A percentile compares a stretch with the other conserved stretches of the same genome.
Evolutionary conservation across 2,888 invertebrate species (phyloP).

Genomic region (Deilephila porcellus): DNA sequence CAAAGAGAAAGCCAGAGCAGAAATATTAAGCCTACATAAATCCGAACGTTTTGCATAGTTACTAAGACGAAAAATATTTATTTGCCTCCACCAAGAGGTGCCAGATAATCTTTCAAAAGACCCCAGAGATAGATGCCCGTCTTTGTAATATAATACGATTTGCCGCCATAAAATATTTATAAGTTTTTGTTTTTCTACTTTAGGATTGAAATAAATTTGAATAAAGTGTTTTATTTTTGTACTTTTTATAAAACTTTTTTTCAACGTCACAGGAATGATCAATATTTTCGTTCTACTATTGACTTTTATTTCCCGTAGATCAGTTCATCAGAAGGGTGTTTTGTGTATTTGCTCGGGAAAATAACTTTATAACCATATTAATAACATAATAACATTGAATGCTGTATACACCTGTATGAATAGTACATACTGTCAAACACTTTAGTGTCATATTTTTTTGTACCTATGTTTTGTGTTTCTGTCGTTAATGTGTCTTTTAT

Average conservation of each 20-base stretch:
- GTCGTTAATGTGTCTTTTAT: too few relatives aligned
- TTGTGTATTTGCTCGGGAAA: too few relatives aligned
- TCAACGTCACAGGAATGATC: too few relatives aligned
- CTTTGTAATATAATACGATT: slow-evolving; percentile 36
- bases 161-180: slow-evolving; percentile 6
- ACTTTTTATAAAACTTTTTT: not conserved
- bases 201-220: slow-evolving; percentile 9
- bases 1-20: slow-evolving; percentile 36
- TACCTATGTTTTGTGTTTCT: too few relatives aligned
- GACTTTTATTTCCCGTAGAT: too few relatives aligned
- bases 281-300: too few relatives aligned
- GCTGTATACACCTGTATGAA: too few relatives aligned
- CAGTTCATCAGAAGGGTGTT: too few relatives aligned
- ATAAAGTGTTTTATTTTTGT: slow-evolving; percentile 1
- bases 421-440: too few relatives aligned
- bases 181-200: slow-evolving; percentile 1
- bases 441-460: too few relatives aligned
- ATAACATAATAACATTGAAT: too few relatives aligned
- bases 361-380: too few relatives aligned
- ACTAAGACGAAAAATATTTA: slow-evolving; percentile 39
- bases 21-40: slow-evolving; percentile 37
- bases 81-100: slow-evolving; percentile 36
- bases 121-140: slow-evolving; percentile 34
- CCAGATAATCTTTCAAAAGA: slow-evolving; percentile 43
- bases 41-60: slow-evolving; percentile 40